Conservation (phyloP, 2,113 vertebrate species). For the Nesospiza acunhae region DNA sequence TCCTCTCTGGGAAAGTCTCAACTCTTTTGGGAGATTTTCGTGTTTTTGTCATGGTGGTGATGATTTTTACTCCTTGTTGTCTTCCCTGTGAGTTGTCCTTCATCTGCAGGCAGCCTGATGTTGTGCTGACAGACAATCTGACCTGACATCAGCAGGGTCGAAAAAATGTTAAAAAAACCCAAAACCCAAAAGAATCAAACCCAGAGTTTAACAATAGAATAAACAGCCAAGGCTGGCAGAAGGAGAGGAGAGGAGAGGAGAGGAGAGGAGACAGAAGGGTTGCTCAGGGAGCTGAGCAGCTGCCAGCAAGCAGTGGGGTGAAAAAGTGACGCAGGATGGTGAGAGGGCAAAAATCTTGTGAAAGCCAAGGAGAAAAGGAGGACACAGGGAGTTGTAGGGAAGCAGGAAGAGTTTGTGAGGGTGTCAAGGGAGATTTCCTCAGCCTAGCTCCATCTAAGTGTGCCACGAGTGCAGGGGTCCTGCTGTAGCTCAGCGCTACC, state of each 20-base stretch:
- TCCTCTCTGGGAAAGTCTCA: background rate
- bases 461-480: background rate
- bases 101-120: background rate
- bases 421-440: background rate
- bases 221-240: background rate
- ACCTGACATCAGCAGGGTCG: background rate
- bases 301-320: background rate
- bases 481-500: background rate
- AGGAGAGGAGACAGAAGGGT: background rate
- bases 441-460: rapidly evolving
- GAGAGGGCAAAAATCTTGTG: background rate
- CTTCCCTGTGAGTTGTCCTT: background rate
- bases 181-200: background rate
- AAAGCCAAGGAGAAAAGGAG: background rate
- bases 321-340: background rate
- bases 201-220: background rate
- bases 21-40: background rate
- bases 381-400: background rate
- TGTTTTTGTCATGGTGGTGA: background rate
- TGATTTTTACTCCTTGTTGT: background rate
- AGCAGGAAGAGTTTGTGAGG: background rate
- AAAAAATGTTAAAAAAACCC: background rate
- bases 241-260: background rate
- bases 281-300: background rate
- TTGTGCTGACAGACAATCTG: background rate